phyloP scores from a whole-genome alignment of 2,888 invertebrate species.

The Marronus borbonicus region DNA sequence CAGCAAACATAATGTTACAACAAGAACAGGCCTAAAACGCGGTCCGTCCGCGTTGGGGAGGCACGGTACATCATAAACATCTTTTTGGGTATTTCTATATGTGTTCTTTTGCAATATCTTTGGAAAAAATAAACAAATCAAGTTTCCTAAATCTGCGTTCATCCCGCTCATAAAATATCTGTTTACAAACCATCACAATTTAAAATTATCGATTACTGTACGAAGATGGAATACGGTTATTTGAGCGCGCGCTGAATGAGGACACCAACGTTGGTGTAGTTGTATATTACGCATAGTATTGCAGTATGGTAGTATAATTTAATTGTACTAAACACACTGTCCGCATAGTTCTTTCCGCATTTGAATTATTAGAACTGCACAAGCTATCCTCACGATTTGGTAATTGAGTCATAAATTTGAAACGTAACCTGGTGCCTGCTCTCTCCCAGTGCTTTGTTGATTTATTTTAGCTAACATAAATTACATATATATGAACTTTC shows the following conservation, averaged over 20 bases:
- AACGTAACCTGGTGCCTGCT: slow-evolving; percentile 53
- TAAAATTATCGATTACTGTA: slow-evolving; percentile 5
- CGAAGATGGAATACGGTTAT: not conserved
- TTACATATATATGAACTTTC: slow-evolving; percentile 52
- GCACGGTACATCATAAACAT: not conserved
- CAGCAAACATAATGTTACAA: slow-evolving; percentile 14
- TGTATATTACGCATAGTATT: too few relatives aligned
- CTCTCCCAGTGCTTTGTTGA: slow-evolving; percentile 55
- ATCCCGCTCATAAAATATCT: not conserved
- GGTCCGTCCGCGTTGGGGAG: not conserved
- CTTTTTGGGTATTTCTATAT: too few relatives aligned
- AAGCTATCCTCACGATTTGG: slow-evolving; percentile 59
- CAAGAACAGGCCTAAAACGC: slow-evolving; percentile 36
- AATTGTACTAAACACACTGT: slow-evolving; percentile 26
- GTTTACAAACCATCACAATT: not conserved
- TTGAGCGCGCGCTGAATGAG: slow-evolving; percentile 3
- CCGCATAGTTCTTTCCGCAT: slow-evolving; percentile 28
- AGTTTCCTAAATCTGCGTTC: too few relatives aligned
- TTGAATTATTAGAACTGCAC: slow-evolving; percentile 49
- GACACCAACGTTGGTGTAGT: not conserved
- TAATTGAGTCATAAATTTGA: slow-evolving; percentile 60
- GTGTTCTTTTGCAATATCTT: too few relatives aligned
- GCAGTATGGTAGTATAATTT: slow-evolving; percentile 11
- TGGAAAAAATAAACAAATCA: too few relatives aligned
- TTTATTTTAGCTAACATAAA: slow-evolving; percentile 57